phyloP scores from a whole-genome alignment of 2,888 invertebrate species.

The Adelphocoris suturalis region DNA sequence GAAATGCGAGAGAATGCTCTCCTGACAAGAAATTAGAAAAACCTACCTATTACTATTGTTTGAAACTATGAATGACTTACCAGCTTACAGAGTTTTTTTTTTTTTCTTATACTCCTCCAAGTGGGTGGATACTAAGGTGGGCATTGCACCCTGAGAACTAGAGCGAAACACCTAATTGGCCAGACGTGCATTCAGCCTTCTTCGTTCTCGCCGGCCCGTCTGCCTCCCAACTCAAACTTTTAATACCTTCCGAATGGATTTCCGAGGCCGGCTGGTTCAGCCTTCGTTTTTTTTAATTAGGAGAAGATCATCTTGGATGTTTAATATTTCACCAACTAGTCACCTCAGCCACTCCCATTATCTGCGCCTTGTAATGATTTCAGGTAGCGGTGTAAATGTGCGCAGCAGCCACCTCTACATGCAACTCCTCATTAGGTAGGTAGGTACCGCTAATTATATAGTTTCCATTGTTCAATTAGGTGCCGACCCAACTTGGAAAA shows the following conservation, averaged over 20 bases:
- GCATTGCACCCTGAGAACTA: slow-evolving; percentile 23
- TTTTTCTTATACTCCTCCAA: background rate
- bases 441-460: background rate
- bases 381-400: slow-evolving; percentile 15
- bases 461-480: background rate
- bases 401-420: background rate
- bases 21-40: no score
- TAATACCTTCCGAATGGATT: background rate
- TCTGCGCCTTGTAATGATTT: slow-evolving; percentile 30
- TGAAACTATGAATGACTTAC: slow-evolving; percentile 1
- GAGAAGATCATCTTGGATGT: background rate
- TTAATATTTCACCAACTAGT: slow-evolving; percentile 32
- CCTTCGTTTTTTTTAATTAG: background rate
- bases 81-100: background rate
- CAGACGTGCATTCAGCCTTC: slow-evolving; percentile 36
- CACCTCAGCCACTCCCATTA: background rate
- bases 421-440: background rate
- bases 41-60: no score
- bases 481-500: slow-evolving; percentile 3
- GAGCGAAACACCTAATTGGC: slow-evolving; percentile 42
- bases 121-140: slow-evolving; percentile 13
- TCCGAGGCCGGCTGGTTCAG: background rate
- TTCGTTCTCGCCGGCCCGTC: background rate
- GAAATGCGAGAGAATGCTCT: no score
- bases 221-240: slow-evolving; percentile 7